Evolutionary conservation across 2,113 vertebrate species (phyloP).

Genomic region (Prionailurus viverrinus): DNA sequence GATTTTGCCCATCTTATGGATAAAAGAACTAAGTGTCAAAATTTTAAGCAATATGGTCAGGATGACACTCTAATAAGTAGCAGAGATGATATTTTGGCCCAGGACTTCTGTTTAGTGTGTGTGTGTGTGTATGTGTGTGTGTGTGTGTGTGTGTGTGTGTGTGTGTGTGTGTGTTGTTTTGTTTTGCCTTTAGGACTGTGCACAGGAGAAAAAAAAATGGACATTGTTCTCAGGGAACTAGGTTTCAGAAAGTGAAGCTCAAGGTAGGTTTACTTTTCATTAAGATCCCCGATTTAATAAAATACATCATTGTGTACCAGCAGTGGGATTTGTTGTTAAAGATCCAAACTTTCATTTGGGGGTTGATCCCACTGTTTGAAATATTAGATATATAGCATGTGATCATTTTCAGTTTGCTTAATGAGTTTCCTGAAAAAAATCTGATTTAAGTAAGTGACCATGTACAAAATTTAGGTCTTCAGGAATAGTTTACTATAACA

Average conservation of each 20-base stretch:
- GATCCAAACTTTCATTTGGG: neutral
- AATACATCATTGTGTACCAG: neutral
- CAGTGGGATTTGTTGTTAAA: neutral
- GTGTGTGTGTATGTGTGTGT: neutral
- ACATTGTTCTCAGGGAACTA: neutral
- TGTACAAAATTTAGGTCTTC: neutral
- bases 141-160: neutral
- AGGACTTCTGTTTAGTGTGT: neutral
- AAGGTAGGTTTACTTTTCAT: neutral
- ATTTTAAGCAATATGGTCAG: neutral
- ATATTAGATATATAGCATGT: neutral
- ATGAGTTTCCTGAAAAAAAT: constrained; percentile 6
- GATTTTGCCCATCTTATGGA: neutral
- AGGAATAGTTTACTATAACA: neutral
- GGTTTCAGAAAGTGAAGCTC: neutral
- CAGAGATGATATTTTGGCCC: neutral
- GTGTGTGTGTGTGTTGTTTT: too few species aligned
- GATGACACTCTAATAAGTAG: neutral
- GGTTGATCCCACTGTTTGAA: neutral
- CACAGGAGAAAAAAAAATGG: neutral
- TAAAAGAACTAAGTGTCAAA: neutral
- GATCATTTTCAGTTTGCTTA: neutral
- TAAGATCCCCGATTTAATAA: neutral
- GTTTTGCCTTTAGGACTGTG: neutral
- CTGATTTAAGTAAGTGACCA: neutral